These are phyloP conservation scores for Nyleta sp. DNA, from an alignment of 2,888 invertebrate species.

Conservation along the genomic window DNA sequence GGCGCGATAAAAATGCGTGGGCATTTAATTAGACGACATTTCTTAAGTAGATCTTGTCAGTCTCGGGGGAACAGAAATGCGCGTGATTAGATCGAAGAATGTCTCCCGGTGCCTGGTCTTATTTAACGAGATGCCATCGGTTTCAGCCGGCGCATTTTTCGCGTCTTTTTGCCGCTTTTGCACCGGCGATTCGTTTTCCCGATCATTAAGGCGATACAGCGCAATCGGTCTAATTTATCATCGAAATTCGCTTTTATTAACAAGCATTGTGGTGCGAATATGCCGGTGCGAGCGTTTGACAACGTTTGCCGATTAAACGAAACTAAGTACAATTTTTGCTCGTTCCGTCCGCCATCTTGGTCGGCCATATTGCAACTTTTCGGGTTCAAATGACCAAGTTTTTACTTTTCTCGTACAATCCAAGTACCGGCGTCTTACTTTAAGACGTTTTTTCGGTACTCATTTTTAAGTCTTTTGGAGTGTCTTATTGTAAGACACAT, in stretches of 20 bases:
- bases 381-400: no score
- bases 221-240: conserved; percentile 32
- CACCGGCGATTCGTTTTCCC: not conserved
- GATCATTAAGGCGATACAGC: conserved; percentile 14
- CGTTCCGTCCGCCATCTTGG: no score
- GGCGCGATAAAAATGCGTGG: conserved; percentile 28
- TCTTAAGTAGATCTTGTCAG: conserved; percentile 42
- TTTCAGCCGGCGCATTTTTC: conserved; percentile 17
- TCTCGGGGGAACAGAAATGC: conserved; percentile 32
- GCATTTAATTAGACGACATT: conserved; percentile 38
- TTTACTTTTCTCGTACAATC: no score
- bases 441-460: no score
- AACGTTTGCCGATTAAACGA: no score
- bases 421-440: no score
- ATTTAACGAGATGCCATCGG: conserved; percentile 40
- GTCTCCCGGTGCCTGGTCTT: conserved; percentile 19
- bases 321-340: no score
- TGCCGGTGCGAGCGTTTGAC: no score
- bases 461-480: no score
- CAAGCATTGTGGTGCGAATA: not conserved
- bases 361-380: no score
- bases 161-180: conserved; percentile 20
- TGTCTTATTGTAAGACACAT: no score
- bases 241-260: not conserved
- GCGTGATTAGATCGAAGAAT: conserved; percentile 43